Evolutionary conservation across 2,888 invertebrate genomes (phyloP).

Genomic region (Adineta ricciae): DNA sequence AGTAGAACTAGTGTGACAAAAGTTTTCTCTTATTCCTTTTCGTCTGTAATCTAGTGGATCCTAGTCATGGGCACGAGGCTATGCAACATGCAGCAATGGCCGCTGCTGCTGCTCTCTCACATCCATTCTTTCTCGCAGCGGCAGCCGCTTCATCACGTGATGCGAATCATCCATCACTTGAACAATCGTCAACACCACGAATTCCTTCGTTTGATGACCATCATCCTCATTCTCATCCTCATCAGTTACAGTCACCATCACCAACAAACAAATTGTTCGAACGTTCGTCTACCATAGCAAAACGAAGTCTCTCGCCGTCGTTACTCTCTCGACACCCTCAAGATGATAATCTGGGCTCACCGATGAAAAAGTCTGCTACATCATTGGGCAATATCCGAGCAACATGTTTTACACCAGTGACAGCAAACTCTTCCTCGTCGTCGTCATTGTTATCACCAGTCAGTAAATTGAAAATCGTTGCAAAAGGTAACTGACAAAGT

Average conservation of each 20-base stretch:
- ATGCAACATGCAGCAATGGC: neutral
- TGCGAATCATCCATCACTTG: neutral
- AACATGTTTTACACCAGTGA: slow-evolving; percentile 1
- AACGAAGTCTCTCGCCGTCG: slow-evolving; percentile 12
- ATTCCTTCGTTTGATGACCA: slow-evolving; percentile 10
- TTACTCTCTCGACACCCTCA: neutral
- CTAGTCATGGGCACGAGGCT: slow-evolving; percentile 7
- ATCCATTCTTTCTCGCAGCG: slow-evolving; percentile 4
- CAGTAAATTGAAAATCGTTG: slow-evolving; percentile 6
- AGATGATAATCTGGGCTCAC: neutral
- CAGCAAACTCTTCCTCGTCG: neutral
- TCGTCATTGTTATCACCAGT: neutral
- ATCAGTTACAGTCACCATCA: neutral
- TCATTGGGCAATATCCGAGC: neutral
- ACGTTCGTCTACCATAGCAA: neutral
- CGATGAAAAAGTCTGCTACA: neutral
- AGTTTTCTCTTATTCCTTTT: neutral
- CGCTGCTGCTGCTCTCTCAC: neutral
- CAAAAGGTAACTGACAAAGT: neutral
- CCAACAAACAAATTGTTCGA: slow-evolving; percentile 8
- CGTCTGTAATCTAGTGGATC: neutral
- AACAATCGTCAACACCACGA: neutral
- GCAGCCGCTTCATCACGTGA: slow-evolving; percentile 6
- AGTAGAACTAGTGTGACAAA: too few species aligned
- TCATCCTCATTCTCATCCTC: neutral